phyloP scores from a whole-genome alignment of 2,113 vertebrate species.

The Aspiorhynchus laticeps region DNA sequence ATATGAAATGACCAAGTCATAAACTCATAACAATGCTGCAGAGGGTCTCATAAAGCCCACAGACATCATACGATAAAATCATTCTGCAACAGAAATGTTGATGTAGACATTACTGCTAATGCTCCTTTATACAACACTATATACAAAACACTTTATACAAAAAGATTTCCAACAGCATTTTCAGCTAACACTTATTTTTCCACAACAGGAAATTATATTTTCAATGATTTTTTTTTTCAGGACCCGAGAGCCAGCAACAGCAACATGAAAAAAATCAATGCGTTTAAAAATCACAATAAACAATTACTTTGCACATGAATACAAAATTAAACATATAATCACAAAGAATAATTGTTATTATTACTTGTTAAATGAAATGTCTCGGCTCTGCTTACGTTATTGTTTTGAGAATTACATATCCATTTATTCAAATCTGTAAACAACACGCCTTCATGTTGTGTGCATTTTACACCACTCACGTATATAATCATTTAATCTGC shows the following conservation, averaged over 20 bases:
- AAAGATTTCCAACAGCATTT: not conserved
- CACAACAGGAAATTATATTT: not conserved
- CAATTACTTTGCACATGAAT: not conserved
- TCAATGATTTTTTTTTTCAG: not conserved
- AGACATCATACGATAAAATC: not conserved
- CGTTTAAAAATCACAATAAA: not conserved
- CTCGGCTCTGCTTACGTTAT: not conserved
- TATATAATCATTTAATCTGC: constrained; percentile 6
- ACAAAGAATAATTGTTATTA: not conserved
- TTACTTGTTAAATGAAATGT: not conserved
- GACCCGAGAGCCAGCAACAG: not conserved
- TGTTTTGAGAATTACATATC: not conserved
- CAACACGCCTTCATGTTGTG: not conserved
- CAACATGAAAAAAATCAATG: not conserved
- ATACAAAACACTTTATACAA: too few species aligned
- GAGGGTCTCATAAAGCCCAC: not conserved
- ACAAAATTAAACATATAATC: not conserved
- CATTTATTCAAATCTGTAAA: constrained; percentile 12
- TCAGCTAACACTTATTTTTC: not conserved
- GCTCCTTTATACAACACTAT: not conserved
- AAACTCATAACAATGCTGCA: not conserved
- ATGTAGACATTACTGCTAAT: constrained; percentile 12
- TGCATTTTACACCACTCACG: not conserved
- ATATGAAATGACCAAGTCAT: not conserved
- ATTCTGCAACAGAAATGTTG: not conserved